Base-by-base conservation (phyloP, 2,888 invertebrate species). In the Hypomecis punctinalis region DNA sequence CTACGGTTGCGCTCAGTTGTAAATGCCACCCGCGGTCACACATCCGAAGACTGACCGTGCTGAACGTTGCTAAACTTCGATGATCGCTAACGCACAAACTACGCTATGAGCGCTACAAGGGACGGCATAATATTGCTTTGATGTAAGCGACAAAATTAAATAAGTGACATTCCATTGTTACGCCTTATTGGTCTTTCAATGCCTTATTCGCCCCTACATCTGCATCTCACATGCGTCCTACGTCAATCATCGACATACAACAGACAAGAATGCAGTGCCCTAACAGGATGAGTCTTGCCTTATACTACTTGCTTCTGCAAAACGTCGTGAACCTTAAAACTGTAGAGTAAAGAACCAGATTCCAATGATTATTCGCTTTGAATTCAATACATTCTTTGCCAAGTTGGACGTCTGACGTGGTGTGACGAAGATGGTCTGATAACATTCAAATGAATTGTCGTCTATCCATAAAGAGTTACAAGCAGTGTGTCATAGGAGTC, bases 191-290 rank as follows among this genome's bases (percentile, higher is more conserved):
- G 68, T 54, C 57, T 42, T 46, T 23, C 55, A 63, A 53, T 54
- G 10, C 60, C 60, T 36, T 62, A 66, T 56, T 52, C 45, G 57
- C 55, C 10, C 52, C 23, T 10, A 40, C 57, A 58, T 59, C 36
- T 62, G 63, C 63, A 57, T 60, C 54, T n/a, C 52, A 48, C 53
- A 52, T 71, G 53, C 37, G 11, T 39, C 48, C 60, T 63, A 62
- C 72, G 72, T 72, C 72, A 70, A 63, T 70, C 70, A 67, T 66
- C 48, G 63, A 53, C 56, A 51, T 61, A 68, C 59, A 69, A 61
- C 61, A 63, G 61, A 55, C 68, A 39, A 49, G 60, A 66, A 66
- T 66, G 61, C 63, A 56, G 36, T 43, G 55, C 42, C 53, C 43
- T 56, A 47, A 57, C 37, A 52, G 53, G 65, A 52, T 53, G 46